Conservation (phyloP, 1,140 invertebrate genomes). For the Drosophila miranda region DNA sequence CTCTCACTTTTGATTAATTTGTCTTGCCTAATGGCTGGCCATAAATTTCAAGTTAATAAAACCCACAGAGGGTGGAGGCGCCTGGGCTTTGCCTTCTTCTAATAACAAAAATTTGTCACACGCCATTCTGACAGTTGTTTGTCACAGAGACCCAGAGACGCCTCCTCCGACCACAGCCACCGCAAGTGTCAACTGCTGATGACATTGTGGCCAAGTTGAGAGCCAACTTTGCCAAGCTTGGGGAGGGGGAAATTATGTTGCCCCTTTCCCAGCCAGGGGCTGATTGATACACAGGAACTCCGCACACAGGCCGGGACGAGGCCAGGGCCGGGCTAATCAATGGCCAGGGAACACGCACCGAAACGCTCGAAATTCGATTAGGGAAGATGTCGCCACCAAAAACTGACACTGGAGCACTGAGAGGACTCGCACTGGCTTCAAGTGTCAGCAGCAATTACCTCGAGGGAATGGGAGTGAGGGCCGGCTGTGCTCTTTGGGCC, state of each 20-base stretch:
- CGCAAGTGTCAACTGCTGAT: slow-evolving; percentile 48
- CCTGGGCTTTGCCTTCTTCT: slow-evolving; percentile 34
- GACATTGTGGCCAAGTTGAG: slow-evolving; percentile 44
- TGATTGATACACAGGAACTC: slow-evolving; percentile 18
- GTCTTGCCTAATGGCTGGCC: slow-evolving; percentile 61
- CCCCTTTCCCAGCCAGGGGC: slow-evolving; percentile 9
- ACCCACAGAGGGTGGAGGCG: slow-evolving; percentile 33
- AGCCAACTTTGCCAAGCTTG: slow-evolving; percentile 15
- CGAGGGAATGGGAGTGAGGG: not conserved
- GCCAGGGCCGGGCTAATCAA: slow-evolving; percentile 51
- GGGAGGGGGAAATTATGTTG: slow-evolving; percentile 34
- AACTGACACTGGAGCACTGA: not conserved
- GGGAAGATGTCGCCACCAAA: slow-evolving; percentile 46
- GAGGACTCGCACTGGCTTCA: slow-evolving; percentile 41
- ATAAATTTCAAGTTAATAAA: slow-evolving; percentile 79
- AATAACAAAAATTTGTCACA: slow-evolving; percentile 74
- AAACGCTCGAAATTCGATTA: slow-evolving; percentile 67
- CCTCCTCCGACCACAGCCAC: slow-evolving; percentile 3
- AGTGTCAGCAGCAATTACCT: slow-evolving; percentile 67
- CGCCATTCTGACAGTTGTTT: slow-evolving; percentile 71
- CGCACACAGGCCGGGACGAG: too few relatives aligned
- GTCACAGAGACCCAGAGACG: slow-evolving; percentile 43
- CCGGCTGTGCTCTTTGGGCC: too few relatives aligned
- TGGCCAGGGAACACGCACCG: slow-evolving; percentile 50
- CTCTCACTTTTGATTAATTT: slow-evolving; percentile 67